These are phyloP conservation scores for Caenorhabditis tropicalis DNA, from an alignment of 1,140 invertebrate species.

Conservation along the genomic window DNA sequence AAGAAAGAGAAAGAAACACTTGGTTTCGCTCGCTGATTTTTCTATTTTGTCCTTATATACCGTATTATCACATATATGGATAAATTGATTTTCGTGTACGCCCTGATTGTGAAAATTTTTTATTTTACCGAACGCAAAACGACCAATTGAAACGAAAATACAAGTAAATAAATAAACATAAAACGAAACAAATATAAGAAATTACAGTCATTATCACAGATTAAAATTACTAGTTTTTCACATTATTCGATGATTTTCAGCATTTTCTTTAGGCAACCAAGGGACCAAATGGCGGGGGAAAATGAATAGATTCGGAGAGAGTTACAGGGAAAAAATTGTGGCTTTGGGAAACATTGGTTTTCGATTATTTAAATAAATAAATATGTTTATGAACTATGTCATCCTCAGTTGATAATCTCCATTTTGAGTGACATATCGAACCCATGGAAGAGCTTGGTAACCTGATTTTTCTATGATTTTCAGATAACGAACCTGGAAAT, in stretches of 20 bases:
- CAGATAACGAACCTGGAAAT: constrained; percentile 82
- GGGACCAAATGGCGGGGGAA: constrained; percentile 30
- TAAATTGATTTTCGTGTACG: no score
- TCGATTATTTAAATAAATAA: not conserved
- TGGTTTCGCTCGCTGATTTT: no score
- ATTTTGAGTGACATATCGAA: constrained; percentile 98
- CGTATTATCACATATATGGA: no score
- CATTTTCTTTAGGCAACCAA: not conserved
- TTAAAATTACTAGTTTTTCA: constrained; percentile 24
- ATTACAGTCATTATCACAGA: not conserved
- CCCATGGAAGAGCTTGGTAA: constrained; percentile 98
- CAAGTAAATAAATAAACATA: not conserved
- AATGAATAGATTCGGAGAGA: not conserved
- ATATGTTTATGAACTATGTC: constrained; percentile 76
- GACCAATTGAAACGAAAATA: not conserved
- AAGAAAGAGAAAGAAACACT: no score
- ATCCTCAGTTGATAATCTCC: constrained; percentile 98
- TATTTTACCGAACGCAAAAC: not conserved
- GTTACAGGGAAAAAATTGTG: not conserved
- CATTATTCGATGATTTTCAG: not conserved
- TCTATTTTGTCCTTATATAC: no score
- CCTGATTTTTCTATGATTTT: constrained; percentile 99
- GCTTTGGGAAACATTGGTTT: not conserved
- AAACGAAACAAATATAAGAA: not conserved
- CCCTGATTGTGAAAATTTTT: no score